Evolutionary conservation across 1,140 invertebrate genomes (phyloP), one percentile per base, ranked within the genome.

Genomic region (Matsumurasca onukii): DNA sequence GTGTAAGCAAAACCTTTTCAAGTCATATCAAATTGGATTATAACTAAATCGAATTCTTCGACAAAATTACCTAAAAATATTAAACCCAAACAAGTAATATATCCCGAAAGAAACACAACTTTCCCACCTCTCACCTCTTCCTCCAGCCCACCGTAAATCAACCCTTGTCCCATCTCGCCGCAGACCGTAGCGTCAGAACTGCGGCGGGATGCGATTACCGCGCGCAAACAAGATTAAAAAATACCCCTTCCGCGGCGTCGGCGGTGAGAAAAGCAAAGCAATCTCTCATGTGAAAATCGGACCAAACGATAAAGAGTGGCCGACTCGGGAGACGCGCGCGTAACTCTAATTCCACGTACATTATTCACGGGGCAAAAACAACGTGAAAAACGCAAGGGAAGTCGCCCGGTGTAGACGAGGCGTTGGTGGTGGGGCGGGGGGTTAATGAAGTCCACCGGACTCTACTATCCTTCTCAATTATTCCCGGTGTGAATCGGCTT

Each of bases 401-500:
- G n/a, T n/a, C n/a, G n/a, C n/a, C n/a, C n/a, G n/a, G n/a, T n/a
- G n/a, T n/a, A n/a, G n/a, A n/a, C n/a, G n/a, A n/a, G n/a, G n/a
- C n/a, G n/a, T n/a, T n/a, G n/a, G n/a, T n/a, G n/a, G n/a, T 24
- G 31, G 31, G 22, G n/a, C 2, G 55, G 2, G 55, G 5, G 1
- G 62, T 22, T 65, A 65, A 39, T 65, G 45, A 45, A 45, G 62
- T 39, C 24, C 2, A 22, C 30, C 13, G 57, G 29, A 39, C 55
- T 27, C 15, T 59, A 20, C 31, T 48, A 66, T 66, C 64, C 64
- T 66, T 66, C 64, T 66, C 64, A 66, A 66, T 66, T 66, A 66
- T 66, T 66, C 45, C 64, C 27, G 45, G 27, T 51, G 45, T 27
- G 64, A 49, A 66, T 66, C 64, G 48, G 34, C 48, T 66, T 66